phyloP scores from a whole-genome alignment of 2,888 invertebrate species.

The Drymonia ruficornis region DNA sequence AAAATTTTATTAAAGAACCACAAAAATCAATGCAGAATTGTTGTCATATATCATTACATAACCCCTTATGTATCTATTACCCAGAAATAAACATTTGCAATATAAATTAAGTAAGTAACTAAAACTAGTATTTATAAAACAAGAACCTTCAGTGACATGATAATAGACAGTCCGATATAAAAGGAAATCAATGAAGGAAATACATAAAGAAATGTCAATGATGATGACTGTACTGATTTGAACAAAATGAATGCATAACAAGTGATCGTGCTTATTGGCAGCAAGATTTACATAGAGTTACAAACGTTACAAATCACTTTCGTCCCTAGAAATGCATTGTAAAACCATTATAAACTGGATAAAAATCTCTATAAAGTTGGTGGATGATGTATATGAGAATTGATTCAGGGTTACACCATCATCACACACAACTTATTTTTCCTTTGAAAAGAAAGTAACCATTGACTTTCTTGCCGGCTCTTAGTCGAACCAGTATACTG shows the following conservation, averaged over 20 bases:
- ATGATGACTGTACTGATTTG: constrained; percentile 15
- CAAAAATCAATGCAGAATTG: neutral
- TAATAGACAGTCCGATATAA: neutral
- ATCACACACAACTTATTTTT: no score
- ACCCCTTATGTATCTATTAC: neutral
- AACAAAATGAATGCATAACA: neutral
- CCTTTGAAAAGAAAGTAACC: no score
- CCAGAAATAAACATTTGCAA: neutral
- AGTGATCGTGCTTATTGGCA: neutral
- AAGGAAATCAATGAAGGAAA: constrained; percentile 12
- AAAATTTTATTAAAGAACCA: no score
- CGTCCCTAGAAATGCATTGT: no score
- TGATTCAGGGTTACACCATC: neutral
- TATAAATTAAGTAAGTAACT: no score
- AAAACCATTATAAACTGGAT: no score
- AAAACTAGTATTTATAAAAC: constrained; percentile 14
- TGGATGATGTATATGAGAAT: no score
- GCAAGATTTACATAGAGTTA: no score
- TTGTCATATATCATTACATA: constrained; percentile 1
- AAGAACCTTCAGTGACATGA: neutral
- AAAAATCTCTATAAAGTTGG: no score
- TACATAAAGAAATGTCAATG: constrained; percentile 16
- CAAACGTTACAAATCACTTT: no score
- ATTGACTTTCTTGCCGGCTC: no score
- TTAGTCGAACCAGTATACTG: no score